A percentile compares a stretch with the other conserved stretches of the same genome.
Evolutionary conservation across 2,888 invertebrate species (phyloP).

Genomic region (Helobdella robusta): DNA sequence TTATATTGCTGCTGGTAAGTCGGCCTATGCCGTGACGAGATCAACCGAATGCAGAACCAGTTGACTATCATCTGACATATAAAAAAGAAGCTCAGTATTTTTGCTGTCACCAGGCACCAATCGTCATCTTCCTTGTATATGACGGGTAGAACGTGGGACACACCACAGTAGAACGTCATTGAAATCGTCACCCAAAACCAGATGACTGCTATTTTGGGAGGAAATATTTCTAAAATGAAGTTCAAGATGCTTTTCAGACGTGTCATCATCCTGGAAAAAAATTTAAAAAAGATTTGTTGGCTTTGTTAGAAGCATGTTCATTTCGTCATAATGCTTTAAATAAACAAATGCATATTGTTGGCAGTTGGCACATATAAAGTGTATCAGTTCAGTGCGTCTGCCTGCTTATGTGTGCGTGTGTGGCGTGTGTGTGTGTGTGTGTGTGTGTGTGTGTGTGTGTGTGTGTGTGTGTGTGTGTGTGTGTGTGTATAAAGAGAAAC

Average conservation of each 20-base stretch:
- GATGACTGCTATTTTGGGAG: conserved; percentile 28
- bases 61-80: conserved; percentile 39
- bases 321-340: background rate
- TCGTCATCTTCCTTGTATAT: conserved; percentile 36
- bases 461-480: background rate
- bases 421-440: too few species aligned
- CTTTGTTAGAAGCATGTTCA: background rate
- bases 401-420: too few species aligned
- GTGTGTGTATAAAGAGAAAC: too few species aligned
- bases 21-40: conserved; percentile 37
- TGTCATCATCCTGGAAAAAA: background rate
- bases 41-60: conserved; percentile 41
- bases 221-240: too few species aligned
- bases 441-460: conserved; percentile 7
- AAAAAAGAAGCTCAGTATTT: conserved; percentile 36
- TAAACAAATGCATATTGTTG: background rate
- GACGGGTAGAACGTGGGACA: conserved; percentile 37
- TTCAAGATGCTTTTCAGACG: too few species aligned
- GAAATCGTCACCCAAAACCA: conserved; percentile 36
- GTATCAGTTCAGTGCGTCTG: too few species aligned
- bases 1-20: conserved; percentile 8
- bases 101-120: conserved; percentile 25
- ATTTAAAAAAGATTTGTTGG: background rate
- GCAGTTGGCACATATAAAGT: too few species aligned
- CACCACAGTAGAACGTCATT: conserved; percentile 35